Percentiles rank a stretch among this genome's conserved stretches.
Evolutionary conservation across 2,113 vertebrate species (phyloP).

Genomic region (Cebus imitator): DNA sequence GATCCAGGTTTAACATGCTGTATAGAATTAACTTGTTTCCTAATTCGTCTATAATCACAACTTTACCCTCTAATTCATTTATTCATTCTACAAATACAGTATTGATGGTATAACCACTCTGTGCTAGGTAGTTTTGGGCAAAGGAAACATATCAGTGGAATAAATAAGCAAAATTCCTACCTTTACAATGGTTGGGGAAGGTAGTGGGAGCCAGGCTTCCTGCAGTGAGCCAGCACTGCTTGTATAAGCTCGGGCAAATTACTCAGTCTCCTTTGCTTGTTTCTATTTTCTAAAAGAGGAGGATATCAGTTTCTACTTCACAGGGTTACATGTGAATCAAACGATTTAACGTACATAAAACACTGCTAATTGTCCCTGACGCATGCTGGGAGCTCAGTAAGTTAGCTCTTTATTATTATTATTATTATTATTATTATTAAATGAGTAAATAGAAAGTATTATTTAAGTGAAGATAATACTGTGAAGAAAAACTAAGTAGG

Average conservation of each 20-base stretch:
- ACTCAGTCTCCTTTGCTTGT: background rate
- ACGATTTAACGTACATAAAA: background rate
- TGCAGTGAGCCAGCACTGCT: background rate
- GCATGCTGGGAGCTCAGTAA: background rate
- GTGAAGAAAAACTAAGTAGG: background rate
- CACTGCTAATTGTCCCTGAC: background rate
- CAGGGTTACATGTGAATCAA: background rate
- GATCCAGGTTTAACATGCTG: background rate
- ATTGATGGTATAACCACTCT: background rate
- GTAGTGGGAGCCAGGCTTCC: background rate
- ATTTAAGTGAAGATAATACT: background rate
- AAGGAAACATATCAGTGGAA: background rate
- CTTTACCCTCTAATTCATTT: background rate
- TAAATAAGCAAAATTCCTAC: background rate
- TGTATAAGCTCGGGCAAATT: background rate
- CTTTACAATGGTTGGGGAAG: background rate
- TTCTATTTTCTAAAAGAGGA: background rate
- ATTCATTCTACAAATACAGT: background rate
- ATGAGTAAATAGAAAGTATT: background rate
- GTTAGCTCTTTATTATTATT: background rate
- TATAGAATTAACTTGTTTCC: background rate
- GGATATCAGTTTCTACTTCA: background rate
- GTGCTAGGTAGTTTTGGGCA: background rate
- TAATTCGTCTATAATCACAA: background rate
- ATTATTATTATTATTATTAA: background rate